Percentiles rank a stretch among this genome's conserved stretches.
Conservation (phyloP, 1,140 invertebrate genomes). For the Platorchestia sp. region DNA sequence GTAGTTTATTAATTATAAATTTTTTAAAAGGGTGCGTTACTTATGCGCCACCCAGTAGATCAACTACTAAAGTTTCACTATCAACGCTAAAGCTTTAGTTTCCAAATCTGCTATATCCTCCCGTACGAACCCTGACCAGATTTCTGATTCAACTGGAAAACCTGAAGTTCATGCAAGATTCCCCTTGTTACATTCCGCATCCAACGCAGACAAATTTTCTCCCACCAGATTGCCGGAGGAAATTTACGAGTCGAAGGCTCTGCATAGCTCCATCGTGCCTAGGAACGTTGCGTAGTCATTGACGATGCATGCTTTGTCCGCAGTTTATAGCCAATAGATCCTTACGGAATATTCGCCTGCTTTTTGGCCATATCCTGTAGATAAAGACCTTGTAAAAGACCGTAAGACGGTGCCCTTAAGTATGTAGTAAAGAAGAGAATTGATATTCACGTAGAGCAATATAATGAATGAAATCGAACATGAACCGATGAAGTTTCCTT, state of each 20-base stretch:
- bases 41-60: too few species aligned
- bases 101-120: background rate
- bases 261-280: background rate
- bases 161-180: background rate
- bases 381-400: slow-evolving; percentile 40
- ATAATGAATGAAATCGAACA: too few species aligned
- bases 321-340: slow-evolving; percentile 46
- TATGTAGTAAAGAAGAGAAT: too few species aligned
- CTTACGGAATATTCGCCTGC: slow-evolving; percentile 11
- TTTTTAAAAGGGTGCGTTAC: too few species aligned
- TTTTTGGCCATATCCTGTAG: background rate
- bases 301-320: slow-evolving; percentile 33
- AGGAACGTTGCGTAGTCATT: background rate
- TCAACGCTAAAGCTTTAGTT: background rate
- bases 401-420: background rate
- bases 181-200: background rate
- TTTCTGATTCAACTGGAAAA: background rate
- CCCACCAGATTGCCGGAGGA: background rate
- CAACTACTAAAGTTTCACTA: too few species aligned
- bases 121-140: background rate
- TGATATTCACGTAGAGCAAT: too few species aligned
- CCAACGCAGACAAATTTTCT: slow-evolving; percentile 23
- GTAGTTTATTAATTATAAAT: too few species aligned
- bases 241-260: background rate
- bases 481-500: too few species aligned